Base-by-base conservation (phyloP, 1,140 invertebrate species). In the Patella vulgata region DNA sequence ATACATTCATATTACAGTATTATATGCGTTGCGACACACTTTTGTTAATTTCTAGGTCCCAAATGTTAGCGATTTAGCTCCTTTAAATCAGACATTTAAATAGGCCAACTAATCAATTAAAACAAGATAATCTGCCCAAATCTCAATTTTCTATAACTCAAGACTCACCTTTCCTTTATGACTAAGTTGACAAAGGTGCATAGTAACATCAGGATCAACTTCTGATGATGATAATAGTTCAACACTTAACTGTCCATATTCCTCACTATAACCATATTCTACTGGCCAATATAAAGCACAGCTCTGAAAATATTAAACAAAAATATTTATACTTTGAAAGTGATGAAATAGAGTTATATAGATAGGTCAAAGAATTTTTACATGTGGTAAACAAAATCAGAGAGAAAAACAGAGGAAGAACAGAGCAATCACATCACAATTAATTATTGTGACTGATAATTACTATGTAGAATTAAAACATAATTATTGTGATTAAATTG, bases 271-370 rank as follows among this genome's bases (percentile, higher is more conserved):
- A 19, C 79, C 79, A 69, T 81, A 74, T 46, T 81, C 79, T 57
- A 78, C 77, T 30, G 79, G 79, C 79, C 79, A 81, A 59, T 81
- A 79, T 59, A 81, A 61, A 11, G 77, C 78, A 75, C 78, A 80
- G 1, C 70, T 73, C 78, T 80, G 52, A 17, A 64, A 60, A 31
- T 19, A 39, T 50, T 31, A 17, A 39, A 66, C 31, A 51, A 17
- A 40, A 39, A 19, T 9, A n/a, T n/a, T 17, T 14, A 5, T 25
- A 50, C 27, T 28, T 21, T 4, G 42, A 43, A 9, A 43, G 23
- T 43, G 23, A 2, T 43, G 3, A 43, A 17, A 43, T 17, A 14
- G 5, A 17, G 19, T 21, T 25, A 6, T 4, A 50, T 14, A 50
- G 23, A 50, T 17, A n/a, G 17, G 27, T 47, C 9, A 17, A 47